Conservation (phyloP, 2,113 vertebrate species). For the Rhinichthys klamathensis region DNA sequence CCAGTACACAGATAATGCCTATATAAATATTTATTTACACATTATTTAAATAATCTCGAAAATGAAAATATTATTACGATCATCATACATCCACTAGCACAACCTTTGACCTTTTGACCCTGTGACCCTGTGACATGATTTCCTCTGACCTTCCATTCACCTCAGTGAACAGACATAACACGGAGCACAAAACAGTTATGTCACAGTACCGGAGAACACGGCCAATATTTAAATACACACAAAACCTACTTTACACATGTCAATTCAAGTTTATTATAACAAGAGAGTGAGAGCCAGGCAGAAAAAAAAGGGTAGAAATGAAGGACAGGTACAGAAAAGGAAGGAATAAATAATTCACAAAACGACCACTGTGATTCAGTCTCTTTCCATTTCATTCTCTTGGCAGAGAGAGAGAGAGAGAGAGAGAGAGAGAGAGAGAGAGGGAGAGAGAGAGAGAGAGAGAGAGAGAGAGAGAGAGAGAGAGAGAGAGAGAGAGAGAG, state of each 20-base stretch:
- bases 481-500: neutral
- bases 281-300: conserved; percentile 44
- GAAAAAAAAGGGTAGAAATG: conserved; percentile 42
- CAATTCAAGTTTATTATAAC: conserved; percentile 47
- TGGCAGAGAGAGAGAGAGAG: neutral
- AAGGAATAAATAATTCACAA: conserved; percentile 67
- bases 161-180: neutral
- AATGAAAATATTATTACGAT: neutral
- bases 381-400: conserved; percentile 25
- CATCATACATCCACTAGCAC: neutral
- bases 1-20: neutral
- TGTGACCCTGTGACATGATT: neutral
- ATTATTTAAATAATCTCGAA: neutral
- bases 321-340: conserved; percentile 62
- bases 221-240: conserved; percentile 19
- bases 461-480: neutral
- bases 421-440: conserved; percentile 3
- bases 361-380: conserved; percentile 58
- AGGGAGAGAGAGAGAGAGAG: neutral
- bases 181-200: conserved; percentile 7
- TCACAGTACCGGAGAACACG: conserved; percentile 28
- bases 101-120: conserved; percentile 35
- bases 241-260: conserved; percentile 51
- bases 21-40: neutral
- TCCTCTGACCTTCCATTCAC: conserved; percentile 5